Evolutionary conservation across 2,113 vertebrate species (phyloP), one percentile per base, ranked within the genome.

Genomic region (Catharus bicknelli): DNA sequence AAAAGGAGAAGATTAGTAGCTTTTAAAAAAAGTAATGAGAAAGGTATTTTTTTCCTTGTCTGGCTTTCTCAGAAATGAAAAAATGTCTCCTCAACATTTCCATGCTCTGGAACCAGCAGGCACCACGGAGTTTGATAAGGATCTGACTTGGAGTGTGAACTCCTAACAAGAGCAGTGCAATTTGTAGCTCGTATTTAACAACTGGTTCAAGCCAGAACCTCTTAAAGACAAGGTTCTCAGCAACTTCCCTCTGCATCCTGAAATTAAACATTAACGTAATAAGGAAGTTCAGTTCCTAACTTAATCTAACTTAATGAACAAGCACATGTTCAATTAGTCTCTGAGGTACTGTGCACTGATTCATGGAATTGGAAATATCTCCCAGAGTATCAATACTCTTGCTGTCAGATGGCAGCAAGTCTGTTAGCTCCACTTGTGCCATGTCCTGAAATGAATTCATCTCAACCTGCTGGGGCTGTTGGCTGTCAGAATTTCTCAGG

Each of bases 241-340:
- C 67, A 93, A 85, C 83, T 94, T 91, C 63, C 70, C 38, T 70
- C 79, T 80, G 75, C 83, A 83, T 93, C 72, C 86, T 67, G 85
- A 91, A 95, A 91, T 95, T 76, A 95, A 93, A 69, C 68, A 94
- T 95, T 95, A 96, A 91, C 92, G 77, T 90, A 95, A 94, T 94
- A 94, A 91, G 85, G 88, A 96, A 91, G 79, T 88, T 95, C 88
- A 83, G 82, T 77, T 91, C 75, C 88, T 86, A 94, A 77, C 75
- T 80, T 94, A 93, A 95, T 94, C 79, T 91, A 86, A 85, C 88
- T 74, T 95, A 94, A 95, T 90, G 92, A 93, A 86, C 75, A 94
- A 86, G 80, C 38, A 19, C 79, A 80, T 23, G 13, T 91, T 91
- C 92, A 86, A 51, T 96, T 94, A 91, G 79, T 90, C 91, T 93